Conservation (phyloP, 2,888 invertebrate species). For the Anodontia alba region DNA sequence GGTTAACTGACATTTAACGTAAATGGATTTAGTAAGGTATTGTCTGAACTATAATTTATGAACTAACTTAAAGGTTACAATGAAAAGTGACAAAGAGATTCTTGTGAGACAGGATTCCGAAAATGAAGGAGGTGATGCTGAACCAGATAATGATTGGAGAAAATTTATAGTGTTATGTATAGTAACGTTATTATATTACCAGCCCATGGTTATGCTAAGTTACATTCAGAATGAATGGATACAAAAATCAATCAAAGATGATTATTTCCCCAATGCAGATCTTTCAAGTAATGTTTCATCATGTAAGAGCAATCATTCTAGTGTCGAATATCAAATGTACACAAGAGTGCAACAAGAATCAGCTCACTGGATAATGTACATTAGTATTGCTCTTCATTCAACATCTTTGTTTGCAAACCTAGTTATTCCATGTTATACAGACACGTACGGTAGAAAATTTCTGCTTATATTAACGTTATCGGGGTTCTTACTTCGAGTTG, state of each 20-base stretch:
- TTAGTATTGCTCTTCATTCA: slow-evolving; percentile 19
- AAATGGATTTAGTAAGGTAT: too few relatives aligned
- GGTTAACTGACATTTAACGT: too few relatives aligned
- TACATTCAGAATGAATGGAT: slow-evolving; percentile 41
- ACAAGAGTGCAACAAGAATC: slow-evolving; percentile 33
- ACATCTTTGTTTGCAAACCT: slow-evolving; percentile 17
- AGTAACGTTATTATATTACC: neutral
- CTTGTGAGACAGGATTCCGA: neutral
- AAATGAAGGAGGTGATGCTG: neutral
- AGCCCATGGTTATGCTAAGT: slow-evolving; percentile 19
- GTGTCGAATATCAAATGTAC: slow-evolving; percentile 25
- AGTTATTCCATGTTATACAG: slow-evolving; percentile 29
- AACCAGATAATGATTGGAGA: neutral
- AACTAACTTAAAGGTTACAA: neutral
- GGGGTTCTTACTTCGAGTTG: neutral
- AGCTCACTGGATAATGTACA: slow-evolving; percentile 28
- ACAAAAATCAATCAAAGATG: slow-evolving; percentile 20
- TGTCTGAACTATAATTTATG: too few relatives aligned
- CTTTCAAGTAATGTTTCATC: slow-evolving; percentile 14
- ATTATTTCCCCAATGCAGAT: slow-evolving; percentile 24
- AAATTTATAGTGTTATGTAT: neutral
- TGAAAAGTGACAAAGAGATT: neutral
- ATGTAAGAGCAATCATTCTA: slow-evolving; percentile 31
- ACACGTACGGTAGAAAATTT: slow-evolving; percentile 38
- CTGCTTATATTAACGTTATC: slow-evolving; percentile 22